Conservation (phyloP, 1,140 invertebrate species). For the Acromyrmex heyeri region DNA sequence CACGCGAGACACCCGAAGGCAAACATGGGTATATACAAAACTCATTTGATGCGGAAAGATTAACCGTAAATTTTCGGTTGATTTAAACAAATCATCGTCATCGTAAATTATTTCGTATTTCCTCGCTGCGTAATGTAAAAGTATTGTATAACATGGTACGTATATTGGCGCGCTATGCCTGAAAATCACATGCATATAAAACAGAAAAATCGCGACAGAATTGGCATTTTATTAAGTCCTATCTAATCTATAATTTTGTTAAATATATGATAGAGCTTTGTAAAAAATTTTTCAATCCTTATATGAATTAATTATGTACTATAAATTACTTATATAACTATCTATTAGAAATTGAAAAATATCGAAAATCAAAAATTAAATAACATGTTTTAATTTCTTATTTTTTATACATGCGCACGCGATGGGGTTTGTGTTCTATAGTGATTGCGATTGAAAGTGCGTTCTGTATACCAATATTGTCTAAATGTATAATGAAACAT, state of each 20-base stretch:
- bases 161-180: background rate
- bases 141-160: conserved; percentile 24
- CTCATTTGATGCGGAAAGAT: conserved; percentile 21
- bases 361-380: background rate
- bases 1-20: background rate
- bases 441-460: background rate
- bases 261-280: background rate
- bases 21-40: conserved; percentile 1
- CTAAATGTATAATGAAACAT: too few relatives aligned
- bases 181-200: conserved; percentile 46
- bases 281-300: background rate
- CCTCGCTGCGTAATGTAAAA: conserved; percentile 19
- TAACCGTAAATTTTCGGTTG: conserved; percentile 58
- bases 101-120: conserved; percentile 66
- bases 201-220: conserved; percentile 27
- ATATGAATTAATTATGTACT: background rate
- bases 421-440: background rate
- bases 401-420: background rate
- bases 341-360: background rate
- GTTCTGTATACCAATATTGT: background rate
- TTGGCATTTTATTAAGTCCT: background rate
- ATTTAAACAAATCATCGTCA: conserved; percentile 14
- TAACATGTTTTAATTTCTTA: background rate
- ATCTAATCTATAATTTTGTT: background rate
- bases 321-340: background rate